phyloP scores from a whole-genome alignment of 2,113 vertebrate species.

The Merops nubicus region DNA sequence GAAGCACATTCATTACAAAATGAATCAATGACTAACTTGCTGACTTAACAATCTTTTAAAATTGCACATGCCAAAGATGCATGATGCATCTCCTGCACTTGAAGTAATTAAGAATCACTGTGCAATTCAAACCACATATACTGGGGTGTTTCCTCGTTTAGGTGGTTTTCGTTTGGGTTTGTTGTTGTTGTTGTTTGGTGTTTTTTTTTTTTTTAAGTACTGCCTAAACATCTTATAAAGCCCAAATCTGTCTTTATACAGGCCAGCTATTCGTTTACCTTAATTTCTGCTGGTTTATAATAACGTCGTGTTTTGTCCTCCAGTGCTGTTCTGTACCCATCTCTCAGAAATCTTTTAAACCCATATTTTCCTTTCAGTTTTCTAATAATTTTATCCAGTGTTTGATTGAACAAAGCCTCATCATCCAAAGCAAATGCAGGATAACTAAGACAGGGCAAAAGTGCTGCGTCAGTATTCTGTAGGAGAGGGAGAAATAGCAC shows the following conservation, averaged over 20 bases:
- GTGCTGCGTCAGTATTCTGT: constrained; percentile 94
- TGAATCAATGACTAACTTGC: not conserved
- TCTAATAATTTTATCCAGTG: constrained; percentile 91
- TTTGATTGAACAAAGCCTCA: constrained; percentile 90
- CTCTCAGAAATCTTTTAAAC: constrained; percentile 93
- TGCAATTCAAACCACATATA: not conserved
- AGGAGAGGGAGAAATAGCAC: not conserved
- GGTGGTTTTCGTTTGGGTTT: not conserved
- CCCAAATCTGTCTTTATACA: not conserved
- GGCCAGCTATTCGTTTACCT: constrained; percentile 76
- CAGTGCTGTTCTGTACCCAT: constrained; percentile 91
- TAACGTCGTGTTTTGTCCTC: constrained; percentile 90
- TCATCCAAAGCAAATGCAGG: constrained; percentile 96
- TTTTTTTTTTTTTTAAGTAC: not conserved
- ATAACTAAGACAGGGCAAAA: constrained; percentile 94
- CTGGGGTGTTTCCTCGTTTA: not conserved
- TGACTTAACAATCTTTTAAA: not conserved
- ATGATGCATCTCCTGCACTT: not conserved
- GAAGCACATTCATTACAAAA: constrained; percentile 44
- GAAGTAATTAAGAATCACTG: not conserved
- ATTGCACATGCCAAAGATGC: not conserved
- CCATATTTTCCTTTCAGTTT: constrained; percentile 93
- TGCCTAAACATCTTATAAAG: not conserved
- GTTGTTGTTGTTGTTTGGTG: not conserved
- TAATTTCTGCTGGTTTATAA: constrained; percentile 98